Percentiles rank a stretch among this genome's conserved stretches.
Evolutionary conservation across 1,140 invertebrate genomes (phyloP).

Genomic region (Anthonomus grandis): DNA sequence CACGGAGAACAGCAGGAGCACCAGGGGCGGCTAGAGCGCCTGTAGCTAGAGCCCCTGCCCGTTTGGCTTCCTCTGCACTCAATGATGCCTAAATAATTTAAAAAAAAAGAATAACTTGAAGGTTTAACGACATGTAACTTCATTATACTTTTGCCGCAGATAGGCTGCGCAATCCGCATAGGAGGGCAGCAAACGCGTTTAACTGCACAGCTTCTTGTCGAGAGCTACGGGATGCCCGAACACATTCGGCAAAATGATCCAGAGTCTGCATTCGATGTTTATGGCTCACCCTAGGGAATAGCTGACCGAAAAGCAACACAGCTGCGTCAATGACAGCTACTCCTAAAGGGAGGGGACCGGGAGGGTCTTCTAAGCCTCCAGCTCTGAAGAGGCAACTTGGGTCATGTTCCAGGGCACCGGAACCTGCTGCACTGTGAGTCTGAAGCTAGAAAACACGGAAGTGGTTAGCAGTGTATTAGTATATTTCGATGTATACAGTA

Average conservation of each 20-base stretch:
- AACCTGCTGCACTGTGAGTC: constrained; percentile 89
- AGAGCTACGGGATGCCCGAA: constrained; percentile 86
- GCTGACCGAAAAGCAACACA: constrained; percentile 87
- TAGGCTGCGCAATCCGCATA: constrained; percentile 84
- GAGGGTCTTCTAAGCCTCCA: constrained; percentile 53
- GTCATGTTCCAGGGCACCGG: constrained; percentile 94
- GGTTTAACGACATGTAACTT: neutral
- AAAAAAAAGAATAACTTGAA: constrained; percentile 2
- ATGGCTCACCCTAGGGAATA: constrained; percentile 90
- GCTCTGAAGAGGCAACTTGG: constrained; percentile 72
- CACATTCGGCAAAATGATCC: constrained; percentile 94
- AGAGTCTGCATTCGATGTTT: constrained; percentile 97
- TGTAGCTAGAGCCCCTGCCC: constrained; percentile 10
- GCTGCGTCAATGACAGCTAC: constrained; percentile 95
- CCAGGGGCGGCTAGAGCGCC: constrained; percentile 16
- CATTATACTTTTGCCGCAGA: constrained; percentile 47
- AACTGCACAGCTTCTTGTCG: constrained; percentile 94
- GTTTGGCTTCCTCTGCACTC: constrained; percentile 17
- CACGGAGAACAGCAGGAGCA: constrained; percentile 11
- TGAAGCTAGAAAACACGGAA: no score
- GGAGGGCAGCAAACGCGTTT: constrained; percentile 92
- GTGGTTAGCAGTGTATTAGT: no score
- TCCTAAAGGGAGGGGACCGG: constrained; percentile 90
- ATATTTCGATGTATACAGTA: no score
- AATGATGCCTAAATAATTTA: constrained; percentile 19